These are phyloP conservation scores for Stramonita haemastoma DNA, from an alignment of 2,888 invertebrate genomes.

Conservation along the genomic window DNA sequence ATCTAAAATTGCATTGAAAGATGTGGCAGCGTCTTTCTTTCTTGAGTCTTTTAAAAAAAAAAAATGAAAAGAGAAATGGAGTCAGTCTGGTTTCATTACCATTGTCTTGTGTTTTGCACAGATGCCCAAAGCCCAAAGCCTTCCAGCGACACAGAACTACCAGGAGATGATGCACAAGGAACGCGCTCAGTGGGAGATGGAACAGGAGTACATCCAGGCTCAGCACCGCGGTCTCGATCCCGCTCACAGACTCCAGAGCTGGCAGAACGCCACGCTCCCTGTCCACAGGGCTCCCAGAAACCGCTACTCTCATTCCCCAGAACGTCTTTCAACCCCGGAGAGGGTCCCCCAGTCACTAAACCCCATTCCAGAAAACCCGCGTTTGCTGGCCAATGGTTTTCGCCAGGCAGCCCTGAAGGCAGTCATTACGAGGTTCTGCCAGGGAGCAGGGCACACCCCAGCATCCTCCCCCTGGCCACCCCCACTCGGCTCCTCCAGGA, in stretches of 20 bases:
- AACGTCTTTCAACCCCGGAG: constrained; percentile 62
- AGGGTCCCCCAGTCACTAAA: constrained; percentile 54
- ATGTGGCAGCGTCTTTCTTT: no score
- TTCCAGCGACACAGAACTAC: constrained; percentile 47
- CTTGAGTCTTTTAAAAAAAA: no score
- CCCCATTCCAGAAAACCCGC: constrained; percentile 68
- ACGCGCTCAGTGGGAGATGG: constrained; percentile 49
- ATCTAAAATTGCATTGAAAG: no score
- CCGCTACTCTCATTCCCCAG: constrained; percentile 56
- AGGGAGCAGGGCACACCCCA: constrained; percentile 19
- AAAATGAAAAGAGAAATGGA: no score
- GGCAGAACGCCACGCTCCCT: constrained; percentile 50
- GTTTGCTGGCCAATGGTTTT: constrained; percentile 39
- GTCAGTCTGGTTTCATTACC: no score
- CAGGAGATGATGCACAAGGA: constrained; percentile 50
- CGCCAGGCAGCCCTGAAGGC: constrained; percentile 33
- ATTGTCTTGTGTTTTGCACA: constrained; percentile 1
- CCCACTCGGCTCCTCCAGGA: constrained; percentile 35
- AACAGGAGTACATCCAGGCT: constrained; percentile 39
- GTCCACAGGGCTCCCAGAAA: constrained; percentile 53
- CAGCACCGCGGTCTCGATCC: constrained; percentile 54
- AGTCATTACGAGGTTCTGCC: constrained; percentile 26
- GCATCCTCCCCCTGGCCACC: constrained; percentile 42
- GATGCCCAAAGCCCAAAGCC: constrained; percentile 47
- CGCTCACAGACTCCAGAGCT: constrained; percentile 67